These are phyloP conservation scores for Adrianichthys oophorus DNA, from an alignment of 2,797 vertebrate species.

Conservation along the genomic window DNA sequence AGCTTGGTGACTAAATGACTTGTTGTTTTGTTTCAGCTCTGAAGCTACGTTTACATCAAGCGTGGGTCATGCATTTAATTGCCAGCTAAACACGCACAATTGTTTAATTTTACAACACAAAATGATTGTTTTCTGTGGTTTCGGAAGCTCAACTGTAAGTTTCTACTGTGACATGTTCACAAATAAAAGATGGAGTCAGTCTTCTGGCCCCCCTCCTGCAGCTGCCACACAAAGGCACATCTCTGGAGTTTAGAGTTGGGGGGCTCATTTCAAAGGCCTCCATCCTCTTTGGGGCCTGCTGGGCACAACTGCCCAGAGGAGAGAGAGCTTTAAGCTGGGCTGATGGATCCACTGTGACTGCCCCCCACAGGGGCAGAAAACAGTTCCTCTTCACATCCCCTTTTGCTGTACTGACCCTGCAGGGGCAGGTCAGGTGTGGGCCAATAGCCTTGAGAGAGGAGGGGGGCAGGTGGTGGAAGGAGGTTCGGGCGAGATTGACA, in stretches of 20 bases:
- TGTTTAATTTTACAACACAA: slow-evolving; percentile 59
- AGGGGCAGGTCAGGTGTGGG: slow-evolving; percentile 72
- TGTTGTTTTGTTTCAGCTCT: too few species aligned
- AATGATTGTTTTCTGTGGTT: slow-evolving; percentile 44
- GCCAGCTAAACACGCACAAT: background rate
- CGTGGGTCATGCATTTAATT: too few species aligned
- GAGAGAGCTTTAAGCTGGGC: slow-evolving; percentile 68
- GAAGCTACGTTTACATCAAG: too few species aligned
- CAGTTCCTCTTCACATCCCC: slow-evolving; percentile 48
- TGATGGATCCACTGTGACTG: slow-evolving; percentile 75
- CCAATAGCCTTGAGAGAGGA: slow-evolving; percentile 58
- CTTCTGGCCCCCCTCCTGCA: slow-evolving; percentile 21
- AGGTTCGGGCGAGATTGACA: slow-evolving; percentile 46
- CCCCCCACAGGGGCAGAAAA: slow-evolving; percentile 67
- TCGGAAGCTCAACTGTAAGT: slow-evolving; percentile 54
- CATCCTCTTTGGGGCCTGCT: slow-evolving; percentile 57
- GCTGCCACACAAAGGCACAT: slow-evolving; percentile 59
- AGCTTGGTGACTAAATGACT: background rate
- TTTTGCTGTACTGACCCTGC: slow-evolving; percentile 52
- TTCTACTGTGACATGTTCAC: slow-evolving; percentile 61
- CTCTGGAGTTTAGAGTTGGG: slow-evolving; percentile 59
- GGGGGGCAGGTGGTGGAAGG: slow-evolving; percentile 31
- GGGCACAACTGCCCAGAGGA: slow-evolving; percentile 67
- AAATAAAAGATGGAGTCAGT: slow-evolving; percentile 75
- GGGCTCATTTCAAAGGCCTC: slow-evolving; percentile 72